Evolutionary conservation across 2,797 vertebrate species (phyloP).

Genomic region (Eulemur mongoz): DNA sequence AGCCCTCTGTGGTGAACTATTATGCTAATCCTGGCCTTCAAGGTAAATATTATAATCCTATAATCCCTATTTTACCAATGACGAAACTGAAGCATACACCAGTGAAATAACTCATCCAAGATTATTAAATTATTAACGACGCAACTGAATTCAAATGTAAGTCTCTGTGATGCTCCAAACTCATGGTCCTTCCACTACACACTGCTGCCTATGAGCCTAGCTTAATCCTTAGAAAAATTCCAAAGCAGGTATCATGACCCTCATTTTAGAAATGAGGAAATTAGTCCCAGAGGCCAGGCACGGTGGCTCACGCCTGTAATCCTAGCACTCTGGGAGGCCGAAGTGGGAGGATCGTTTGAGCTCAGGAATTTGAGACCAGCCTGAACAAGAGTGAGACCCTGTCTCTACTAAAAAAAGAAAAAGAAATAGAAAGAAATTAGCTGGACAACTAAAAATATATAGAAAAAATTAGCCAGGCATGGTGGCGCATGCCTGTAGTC

Average conservation of each 20-base stretch:
- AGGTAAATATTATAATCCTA: neutral
- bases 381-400: too few relatives aligned
- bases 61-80: neutral
- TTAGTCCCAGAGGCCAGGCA: neutral
- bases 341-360: too few relatives aligned
- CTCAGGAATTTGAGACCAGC: too few relatives aligned
- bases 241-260: neutral
- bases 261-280: neutral
- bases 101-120: conserved; percentile 1
- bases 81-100: neutral
- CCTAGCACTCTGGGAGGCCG: too few relatives aligned
- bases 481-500: too few relatives aligned
- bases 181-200: neutral
- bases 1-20: neutral
- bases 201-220: neutral
- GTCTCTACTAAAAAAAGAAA: too few relatives aligned
- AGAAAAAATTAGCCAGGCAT: too few relatives aligned
- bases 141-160: neutral
- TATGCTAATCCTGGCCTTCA: neutral
- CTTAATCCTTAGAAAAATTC: neutral
- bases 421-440: too few relatives aligned
- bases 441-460: too few relatives aligned
- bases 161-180: neutral
- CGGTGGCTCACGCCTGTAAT: too few relatives aligned
- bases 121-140: neutral